Base-by-base conservation (phyloP, 2,888 invertebrate species). In the Heliconius cydno region DNA sequence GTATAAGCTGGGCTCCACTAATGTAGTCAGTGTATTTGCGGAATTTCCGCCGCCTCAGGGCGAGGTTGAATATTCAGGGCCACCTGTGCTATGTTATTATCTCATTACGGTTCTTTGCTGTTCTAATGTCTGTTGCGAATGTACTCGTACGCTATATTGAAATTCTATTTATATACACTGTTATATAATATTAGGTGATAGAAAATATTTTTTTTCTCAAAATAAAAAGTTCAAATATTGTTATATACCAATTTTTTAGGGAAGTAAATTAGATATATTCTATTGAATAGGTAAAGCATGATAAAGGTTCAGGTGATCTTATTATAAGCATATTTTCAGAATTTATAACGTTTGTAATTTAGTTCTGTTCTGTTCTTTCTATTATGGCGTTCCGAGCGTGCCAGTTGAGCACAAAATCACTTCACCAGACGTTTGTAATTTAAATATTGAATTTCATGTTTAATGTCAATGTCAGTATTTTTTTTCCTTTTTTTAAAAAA, bases 81-180 rank as follows among this genome's bases (percentile, higher is more conserved):
- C 74, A 74, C 78, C 78, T 78, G 78, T 67, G 34, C 67, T 19
- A 67, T 67, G 57, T 78, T 78, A 78, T 78, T 78, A 74, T 78
- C 67, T 78, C 78, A 74, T 78, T 78, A 78, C 60, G 12, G 73
- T 73, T 66, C 73, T 78, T 73, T 78, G 73, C 66, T 25, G 60
- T 67, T 74, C 38, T 66, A 57, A 71, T 78, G 72, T 74, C 67
- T 68, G 65, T 66, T 52, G 34, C 34, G 65, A 22, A 65, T 65
- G 34, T 60, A 52, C 57, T 63, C 22, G n/a, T 67, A 57, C 67
- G 22, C 30, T 78, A 77, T 57, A 1, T 72, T 22, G 57, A 4
- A 65, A 4, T 60, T 34, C 25, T 75, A 41, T 65, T 28, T 41
- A 19, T 41, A n/a, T 22, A 30, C 2, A 52, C 57, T n/a, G 60